A percentile compares a stretch with the other conserved stretches of the same genome.
These are phyloP conservation scores for Xestia sexstrigata DNA, from an alignment of 2,888 invertebrate genomes.

Conservation along the genomic window DNA sequence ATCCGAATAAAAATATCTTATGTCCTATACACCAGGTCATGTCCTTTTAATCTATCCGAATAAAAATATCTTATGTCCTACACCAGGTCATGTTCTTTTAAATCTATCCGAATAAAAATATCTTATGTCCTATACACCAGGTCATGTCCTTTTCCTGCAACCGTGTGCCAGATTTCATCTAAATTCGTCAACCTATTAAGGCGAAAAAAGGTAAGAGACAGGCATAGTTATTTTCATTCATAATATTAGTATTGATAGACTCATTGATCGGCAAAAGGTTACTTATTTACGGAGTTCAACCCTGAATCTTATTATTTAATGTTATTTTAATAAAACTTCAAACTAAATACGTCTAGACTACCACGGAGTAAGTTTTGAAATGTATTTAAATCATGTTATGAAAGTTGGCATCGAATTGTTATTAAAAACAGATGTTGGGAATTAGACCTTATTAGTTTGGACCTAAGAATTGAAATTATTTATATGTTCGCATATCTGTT, in stretches of 20 bases:
- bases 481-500: constrained; percentile 14
- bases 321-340: constrained; percentile 49
- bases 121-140: neutral
- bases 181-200: neutral
- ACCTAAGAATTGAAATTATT: constrained; percentile 22
- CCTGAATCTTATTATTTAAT: constrained; percentile 39
- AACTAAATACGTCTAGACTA: constrained; percentile 51
- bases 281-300: constrained; percentile 34
- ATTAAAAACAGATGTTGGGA: constrained; percentile 33
- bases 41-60: too few relatives aligned
- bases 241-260: neutral
- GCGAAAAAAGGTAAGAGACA: neutral
- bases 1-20: too few relatives aligned
- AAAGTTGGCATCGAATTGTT: constrained; percentile 55
- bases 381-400: constrained; percentile 61
- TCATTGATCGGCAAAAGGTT: constrained; percentile 9
- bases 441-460: constrained; percentile 20
- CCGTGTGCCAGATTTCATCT: neutral
- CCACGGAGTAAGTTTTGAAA: constrained; percentile 51
- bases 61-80: too few relatives aligned
- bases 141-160: too few relatives aligned
- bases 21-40: too few relatives aligned
- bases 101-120: neutral
- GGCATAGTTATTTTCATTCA: neutral
- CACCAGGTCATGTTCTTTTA: too few relatives aligned